Conservation (phyloP, 2,797 vertebrate genomes). For the Aotus griseimembra region DNA sequence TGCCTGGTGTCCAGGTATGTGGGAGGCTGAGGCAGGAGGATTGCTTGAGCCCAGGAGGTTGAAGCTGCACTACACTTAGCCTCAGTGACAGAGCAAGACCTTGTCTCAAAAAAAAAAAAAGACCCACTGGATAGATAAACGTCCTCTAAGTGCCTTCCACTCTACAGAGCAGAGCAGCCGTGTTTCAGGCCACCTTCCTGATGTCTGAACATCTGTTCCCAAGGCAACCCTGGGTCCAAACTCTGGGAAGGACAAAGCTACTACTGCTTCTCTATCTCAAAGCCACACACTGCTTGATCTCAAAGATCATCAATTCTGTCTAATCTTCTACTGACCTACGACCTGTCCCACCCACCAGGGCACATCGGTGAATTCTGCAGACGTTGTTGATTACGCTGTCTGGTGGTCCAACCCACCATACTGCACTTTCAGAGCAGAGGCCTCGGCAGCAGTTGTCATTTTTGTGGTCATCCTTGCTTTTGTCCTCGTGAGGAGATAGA, state of each 20-base stretch:
- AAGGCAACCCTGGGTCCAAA: background rate
- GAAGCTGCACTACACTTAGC: background rate
- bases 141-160: background rate
- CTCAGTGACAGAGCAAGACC: background rate
- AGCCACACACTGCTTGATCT: background rate
- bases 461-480: background rate
- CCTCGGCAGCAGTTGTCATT: background rate
- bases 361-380: background rate
- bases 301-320: background rate
- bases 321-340: background rate
- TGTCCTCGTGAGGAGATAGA: background rate
- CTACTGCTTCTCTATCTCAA: background rate
- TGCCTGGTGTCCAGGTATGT: no score
- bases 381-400: background rate
- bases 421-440: background rate
- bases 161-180: background rate
- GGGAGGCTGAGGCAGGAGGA: background rate
- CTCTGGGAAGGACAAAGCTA: background rate
- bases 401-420: no score
- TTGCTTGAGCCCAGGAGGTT: background rate
- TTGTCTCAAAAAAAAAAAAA: background rate
- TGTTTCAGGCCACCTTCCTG: background rate
- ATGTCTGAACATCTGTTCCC: background rate
- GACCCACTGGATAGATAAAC: background rate
- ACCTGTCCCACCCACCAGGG: background rate